These are phyloP conservation scores for Nothura maculosa DNA, from an alignment of 2,797 vertebrate genomes.

Conservation along the genomic window DNA sequence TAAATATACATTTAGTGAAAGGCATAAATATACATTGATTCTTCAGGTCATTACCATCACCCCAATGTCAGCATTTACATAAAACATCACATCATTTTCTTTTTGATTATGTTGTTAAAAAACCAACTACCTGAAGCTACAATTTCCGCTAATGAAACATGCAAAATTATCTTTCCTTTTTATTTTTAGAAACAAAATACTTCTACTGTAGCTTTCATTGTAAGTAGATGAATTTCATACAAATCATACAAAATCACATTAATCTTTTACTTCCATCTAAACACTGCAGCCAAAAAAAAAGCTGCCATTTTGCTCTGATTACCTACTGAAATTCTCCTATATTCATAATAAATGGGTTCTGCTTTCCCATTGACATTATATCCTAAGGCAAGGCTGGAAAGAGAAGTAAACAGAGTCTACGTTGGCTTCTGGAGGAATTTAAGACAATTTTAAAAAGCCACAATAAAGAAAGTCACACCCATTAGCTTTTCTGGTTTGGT, in stretches of 20 bases:
- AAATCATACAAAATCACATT: neutral
- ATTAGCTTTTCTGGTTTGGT: conserved; percentile 8
- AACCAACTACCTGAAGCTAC: conserved; percentile 16
- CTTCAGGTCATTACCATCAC: neutral
- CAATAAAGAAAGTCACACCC: conserved; percentile 38
- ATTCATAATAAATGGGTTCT: conserved; percentile 17
- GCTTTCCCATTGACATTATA: conserved; percentile 55
- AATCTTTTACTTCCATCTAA: neutral
- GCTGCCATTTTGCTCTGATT: conserved; percentile 34
- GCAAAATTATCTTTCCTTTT: neutral
- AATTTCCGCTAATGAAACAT: neutral
- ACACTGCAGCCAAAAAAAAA: neutral
- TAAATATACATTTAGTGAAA: neutral
- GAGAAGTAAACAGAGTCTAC: conserved; percentile 51
- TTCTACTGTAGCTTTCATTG: neutral
- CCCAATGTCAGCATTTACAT: neutral
- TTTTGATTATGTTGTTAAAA: neutral
- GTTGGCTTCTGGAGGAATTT: conserved; percentile 38
- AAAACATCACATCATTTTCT: neutral
- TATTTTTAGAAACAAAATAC: neutral
- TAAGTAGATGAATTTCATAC: neutral
- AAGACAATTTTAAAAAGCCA: conserved; percentile 23
- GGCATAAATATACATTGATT: neutral
- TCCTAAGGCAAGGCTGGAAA: conserved; percentile 46
- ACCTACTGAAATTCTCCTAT: conserved; percentile 25